Evolutionary conservation across 2,888 invertebrate genomes (phyloP).

Genomic region (Peribatodes rhomboidaria): DNA sequence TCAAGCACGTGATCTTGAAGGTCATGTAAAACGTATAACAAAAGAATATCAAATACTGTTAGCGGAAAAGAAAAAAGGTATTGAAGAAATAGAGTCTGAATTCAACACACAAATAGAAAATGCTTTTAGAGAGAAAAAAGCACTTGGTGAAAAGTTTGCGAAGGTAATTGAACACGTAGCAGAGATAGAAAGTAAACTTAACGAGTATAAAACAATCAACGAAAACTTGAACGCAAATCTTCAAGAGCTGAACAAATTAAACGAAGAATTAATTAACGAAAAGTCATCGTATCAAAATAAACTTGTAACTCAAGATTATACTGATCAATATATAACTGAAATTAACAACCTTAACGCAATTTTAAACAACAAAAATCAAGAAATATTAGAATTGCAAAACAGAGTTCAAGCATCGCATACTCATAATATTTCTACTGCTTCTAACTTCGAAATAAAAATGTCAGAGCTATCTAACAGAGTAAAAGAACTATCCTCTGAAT

Average conservation of each 20-base stretch:
- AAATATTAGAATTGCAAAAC: slow-evolving; percentile 71
- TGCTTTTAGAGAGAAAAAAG: slow-evolving; percentile 81
- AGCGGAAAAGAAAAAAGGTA: slow-evolving; percentile 74
- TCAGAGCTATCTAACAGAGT: slow-evolving; percentile 70
- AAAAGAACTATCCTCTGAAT: slow-evolving; percentile 52
- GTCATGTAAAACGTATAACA: slow-evolving; percentile 68
- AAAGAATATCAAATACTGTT: slow-evolving; percentile 73
- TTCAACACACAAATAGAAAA: slow-evolving; percentile 80
- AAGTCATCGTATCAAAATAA: slow-evolving; percentile 57
- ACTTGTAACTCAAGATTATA: slow-evolving; percentile 69
- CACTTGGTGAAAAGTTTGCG: slow-evolving; percentile 78
- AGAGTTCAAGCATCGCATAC: slow-evolving; percentile 63
- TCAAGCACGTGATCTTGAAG: slow-evolving; percentile 78
- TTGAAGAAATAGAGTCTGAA: slow-evolving; percentile 78
- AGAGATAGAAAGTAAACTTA: slow-evolving; percentile 68
- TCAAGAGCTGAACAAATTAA: slow-evolving; percentile 69
- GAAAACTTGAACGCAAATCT: slow-evolving; percentile 68
- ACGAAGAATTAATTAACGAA: slow-evolving; percentile 64
- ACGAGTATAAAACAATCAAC: slow-evolving; percentile 70
- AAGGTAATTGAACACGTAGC: slow-evolving; percentile 81
- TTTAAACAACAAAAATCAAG: slow-evolving; percentile 80
- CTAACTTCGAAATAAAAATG: slow-evolving; percentile 65
- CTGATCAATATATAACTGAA: slow-evolving; percentile 83
- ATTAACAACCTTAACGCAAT: slow-evolving; percentile 85
- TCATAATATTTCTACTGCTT: slow-evolving; percentile 56